Conservation (phyloP, 1,140 invertebrate species). For the Drosophila triauraria region DNA sequence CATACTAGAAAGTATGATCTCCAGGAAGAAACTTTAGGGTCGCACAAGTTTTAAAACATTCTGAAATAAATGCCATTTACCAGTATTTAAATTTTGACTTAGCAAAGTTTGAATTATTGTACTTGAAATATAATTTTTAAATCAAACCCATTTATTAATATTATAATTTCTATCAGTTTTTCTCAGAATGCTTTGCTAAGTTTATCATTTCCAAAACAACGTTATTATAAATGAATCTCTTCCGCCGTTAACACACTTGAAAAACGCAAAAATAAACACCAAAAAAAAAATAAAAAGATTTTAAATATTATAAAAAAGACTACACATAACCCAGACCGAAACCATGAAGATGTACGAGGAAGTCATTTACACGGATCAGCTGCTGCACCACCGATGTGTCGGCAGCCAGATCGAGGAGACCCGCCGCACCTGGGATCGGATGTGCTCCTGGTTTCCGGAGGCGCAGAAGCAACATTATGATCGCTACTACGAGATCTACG, state of each 20-base stretch:
- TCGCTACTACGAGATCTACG: constrained; percentile 33
- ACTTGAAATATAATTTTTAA: no score
- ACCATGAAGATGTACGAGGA: constrained; percentile 16
- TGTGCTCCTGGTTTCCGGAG: constrained; percentile 39
- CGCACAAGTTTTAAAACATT: no score
- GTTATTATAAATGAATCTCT: not conserved
- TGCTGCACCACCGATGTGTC: constrained; percentile 27
- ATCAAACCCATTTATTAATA: not conserved
- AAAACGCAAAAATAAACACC: not conserved
- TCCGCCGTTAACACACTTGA: not conserved
- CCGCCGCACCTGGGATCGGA: constrained; percentile 19
- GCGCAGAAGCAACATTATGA: constrained; percentile 14
- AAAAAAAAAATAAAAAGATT: not conserved
- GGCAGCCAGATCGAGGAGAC: constrained; percentile 12
- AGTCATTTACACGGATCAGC: constrained; percentile 33
- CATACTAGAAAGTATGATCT: not conserved
- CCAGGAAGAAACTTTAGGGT: not conserved
- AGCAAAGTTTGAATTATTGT: no score
- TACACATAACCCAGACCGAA: not conserved
- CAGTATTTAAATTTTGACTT: no score
- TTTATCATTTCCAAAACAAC: not conserved
- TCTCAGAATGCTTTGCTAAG: not conserved
- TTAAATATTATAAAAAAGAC: not conserved
- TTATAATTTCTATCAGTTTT: not conserved
- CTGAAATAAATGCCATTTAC: no score